phyloP scores from a whole-genome alignment of 2,888 invertebrate species.

The Endomychus coccineus region DNA sequence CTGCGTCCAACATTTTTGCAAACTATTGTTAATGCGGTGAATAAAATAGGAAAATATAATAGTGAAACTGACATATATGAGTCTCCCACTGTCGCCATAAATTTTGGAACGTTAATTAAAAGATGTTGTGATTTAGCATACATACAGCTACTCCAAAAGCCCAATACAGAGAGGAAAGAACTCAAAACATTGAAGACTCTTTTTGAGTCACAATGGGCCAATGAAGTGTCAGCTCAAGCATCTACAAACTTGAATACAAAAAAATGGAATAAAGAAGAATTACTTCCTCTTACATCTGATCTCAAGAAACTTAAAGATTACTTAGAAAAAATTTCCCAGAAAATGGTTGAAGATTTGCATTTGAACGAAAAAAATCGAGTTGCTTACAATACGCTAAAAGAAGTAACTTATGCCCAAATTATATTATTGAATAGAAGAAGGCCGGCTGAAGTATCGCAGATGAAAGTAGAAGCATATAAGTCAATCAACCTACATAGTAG shows the following conservation, averaged over 20 bases:
- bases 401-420: slow-evolving; percentile 21
- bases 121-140: slow-evolving; percentile 26
- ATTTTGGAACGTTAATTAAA: slow-evolving; percentile 26
- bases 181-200: slow-evolving; percentile 24
- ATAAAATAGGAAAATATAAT: slow-evolving; percentile 22
- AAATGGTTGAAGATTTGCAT: slow-evolving; percentile 10
- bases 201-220: slow-evolving; percentile 25
- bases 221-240: slow-evolving; percentile 26
- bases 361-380: slow-evolving; percentile 8
- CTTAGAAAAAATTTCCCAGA: slow-evolving; percentile 10
- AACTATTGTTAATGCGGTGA: slow-evolving; percentile 19
- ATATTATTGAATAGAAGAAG: slow-evolving; percentile 17
- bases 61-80: slow-evolving; percentile 22
- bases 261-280: slow-evolving; percentile 26
- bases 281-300: slow-evolving; percentile 22
- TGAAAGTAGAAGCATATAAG: slow-evolving; percentile 2
- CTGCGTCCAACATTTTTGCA: slow-evolving; percentile 19
- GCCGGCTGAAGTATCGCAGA: slow-evolving; percentile 15
- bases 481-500: slow-evolving; percentile 8
- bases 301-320: slow-evolving; percentile 21
- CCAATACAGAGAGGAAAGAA: slow-evolving; percentile 20
- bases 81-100: slow-evolving; percentile 25
- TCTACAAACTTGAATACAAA: slow-evolving; percentile 23
- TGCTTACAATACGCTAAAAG: slow-evolving; percentile 19
- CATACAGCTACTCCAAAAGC: slow-evolving; percentile 16